Evolutionary conservation across 2,113 vertebrate genomes (phyloP).

Genomic region (Pelecanoides urinatrix): DNA sequence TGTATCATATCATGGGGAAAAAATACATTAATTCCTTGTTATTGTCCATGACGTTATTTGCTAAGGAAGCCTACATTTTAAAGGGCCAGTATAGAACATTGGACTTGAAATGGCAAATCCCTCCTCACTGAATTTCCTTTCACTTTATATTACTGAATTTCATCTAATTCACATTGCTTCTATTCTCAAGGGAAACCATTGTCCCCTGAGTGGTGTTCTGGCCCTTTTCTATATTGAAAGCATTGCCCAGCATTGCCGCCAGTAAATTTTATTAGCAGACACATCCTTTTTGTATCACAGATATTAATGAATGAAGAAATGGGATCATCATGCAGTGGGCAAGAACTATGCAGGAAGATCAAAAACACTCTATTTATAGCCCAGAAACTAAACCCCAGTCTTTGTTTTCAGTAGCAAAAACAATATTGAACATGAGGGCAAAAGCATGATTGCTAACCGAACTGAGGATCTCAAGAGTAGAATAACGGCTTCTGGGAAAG

Average conservation of each 20-base stretch:
- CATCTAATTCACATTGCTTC: not conserved
- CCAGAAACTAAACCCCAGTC: not conserved
- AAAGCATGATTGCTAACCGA: not conserved
- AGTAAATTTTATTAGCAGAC: not conserved
- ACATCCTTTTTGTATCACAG: not conserved
- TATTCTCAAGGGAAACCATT: not conserved
- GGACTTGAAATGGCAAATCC: not conserved
- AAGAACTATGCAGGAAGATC: not conserved
- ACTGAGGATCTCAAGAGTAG: not conserved
- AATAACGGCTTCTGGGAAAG: not conserved
- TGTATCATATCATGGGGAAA: not conserved
- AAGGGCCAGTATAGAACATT: not conserved
- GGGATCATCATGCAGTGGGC: not conserved
- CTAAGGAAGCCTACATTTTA: not conserved
- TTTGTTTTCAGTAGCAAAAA: not conserved
- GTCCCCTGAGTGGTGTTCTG: not conserved
- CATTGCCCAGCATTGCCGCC: not conserved
- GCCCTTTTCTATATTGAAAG: not conserved
- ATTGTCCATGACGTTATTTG: not conserved
- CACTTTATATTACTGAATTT: not conserved
- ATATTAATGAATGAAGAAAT: not conserved
- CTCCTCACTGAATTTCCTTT: not conserved
- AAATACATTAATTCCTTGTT: not conserved
- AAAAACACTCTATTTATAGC: not conserved
- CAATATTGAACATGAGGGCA: not conserved